phyloP scores from a whole-genome alignment of 1,140 invertebrate species.

The Lanistes nyassanus region DNA sequence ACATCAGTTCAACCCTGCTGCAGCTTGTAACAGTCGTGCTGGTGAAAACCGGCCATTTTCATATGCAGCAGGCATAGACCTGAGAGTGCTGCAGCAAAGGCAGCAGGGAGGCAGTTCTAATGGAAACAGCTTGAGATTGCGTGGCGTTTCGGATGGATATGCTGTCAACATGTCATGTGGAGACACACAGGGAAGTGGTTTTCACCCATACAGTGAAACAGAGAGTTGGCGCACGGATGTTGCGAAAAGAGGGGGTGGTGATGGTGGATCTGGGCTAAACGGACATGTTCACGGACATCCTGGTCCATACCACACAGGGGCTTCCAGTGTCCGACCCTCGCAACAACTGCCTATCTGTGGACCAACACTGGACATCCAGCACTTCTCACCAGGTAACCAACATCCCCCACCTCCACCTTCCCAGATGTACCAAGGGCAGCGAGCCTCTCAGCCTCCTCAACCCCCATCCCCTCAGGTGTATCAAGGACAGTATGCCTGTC shows the following conservation, averaged over 20 bases:
- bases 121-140: background rate
- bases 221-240: background rate
- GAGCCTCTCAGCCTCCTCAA: background rate
- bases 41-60: conserved; percentile 16
- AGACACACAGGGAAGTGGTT: background rate
- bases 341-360: too few relatives aligned
- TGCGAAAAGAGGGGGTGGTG: too few relatives aligned
- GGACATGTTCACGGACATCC: too few relatives aligned
- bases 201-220: background rate
- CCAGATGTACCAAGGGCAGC: too few relatives aligned
- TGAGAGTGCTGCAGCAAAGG: background rate
- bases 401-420: background rate
- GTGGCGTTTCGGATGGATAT: conserved; percentile 9
- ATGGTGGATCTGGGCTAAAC: too few relatives aligned
- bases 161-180: background rate
- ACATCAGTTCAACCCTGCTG: background rate
- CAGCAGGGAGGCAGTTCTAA: background rate
- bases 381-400: background rate
- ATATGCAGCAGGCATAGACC: conserved; percentile 20
- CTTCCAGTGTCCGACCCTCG: too few relatives aligned
- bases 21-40: conserved; percentile 6
- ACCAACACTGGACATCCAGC: too few relatives aligned
- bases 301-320: too few relatives aligned
- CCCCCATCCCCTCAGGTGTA: too few relatives aligned
- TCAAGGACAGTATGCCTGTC: too few relatives aligned